Evolutionary conservation across 2,888 invertebrate species (phyloP), one percentile per base, ranked within the genome.

Genomic region (Cheilosia grossa): DNA sequence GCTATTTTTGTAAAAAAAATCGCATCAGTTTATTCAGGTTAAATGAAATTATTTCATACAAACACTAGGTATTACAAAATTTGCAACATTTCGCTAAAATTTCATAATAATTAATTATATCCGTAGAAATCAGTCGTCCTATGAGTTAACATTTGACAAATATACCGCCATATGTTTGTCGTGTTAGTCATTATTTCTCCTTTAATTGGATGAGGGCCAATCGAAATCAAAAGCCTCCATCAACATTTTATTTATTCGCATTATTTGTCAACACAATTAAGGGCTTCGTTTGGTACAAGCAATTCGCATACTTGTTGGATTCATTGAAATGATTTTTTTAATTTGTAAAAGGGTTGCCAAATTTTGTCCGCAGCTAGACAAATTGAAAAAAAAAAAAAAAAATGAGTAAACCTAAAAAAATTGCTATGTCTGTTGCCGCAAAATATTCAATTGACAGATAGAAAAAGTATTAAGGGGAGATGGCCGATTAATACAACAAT

Each of bases 191-290:
- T 10, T 37, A 4, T 37, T 69, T 61, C 42, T 37, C 10, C 10
- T 24, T 59, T 27, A 6, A 54, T 77, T 77, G 77, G 77, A 61
- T 9, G 33, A 2, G 6, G 24, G 77, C 77, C 77, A 67, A 77
- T 15, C 69, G 24, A 69, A 69, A 77, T 77, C 37, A 69, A 69
- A 61, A 61, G 47, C 77, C 59, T 77, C 53, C 53, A 40, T 53
- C 51, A 27, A 64, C 64, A 72, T 10, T 17, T 47, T 17, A 9
- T 17, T 47, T 9, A 17, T 47, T 19, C 47, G 17, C 19, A 17
- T 19, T 47, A 19, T 19, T 47, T 47, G 17, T 17, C 17, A 47
- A 47, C 19, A 17, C 47, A 17, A 9, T 17, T 17, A 47, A 47
- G 9, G 47, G 7, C 44, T 44, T 17, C 2, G 17, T 44, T 44